Conservation (phyloP, 2,888 invertebrate species). For the Corythucha ciliata region DNA sequence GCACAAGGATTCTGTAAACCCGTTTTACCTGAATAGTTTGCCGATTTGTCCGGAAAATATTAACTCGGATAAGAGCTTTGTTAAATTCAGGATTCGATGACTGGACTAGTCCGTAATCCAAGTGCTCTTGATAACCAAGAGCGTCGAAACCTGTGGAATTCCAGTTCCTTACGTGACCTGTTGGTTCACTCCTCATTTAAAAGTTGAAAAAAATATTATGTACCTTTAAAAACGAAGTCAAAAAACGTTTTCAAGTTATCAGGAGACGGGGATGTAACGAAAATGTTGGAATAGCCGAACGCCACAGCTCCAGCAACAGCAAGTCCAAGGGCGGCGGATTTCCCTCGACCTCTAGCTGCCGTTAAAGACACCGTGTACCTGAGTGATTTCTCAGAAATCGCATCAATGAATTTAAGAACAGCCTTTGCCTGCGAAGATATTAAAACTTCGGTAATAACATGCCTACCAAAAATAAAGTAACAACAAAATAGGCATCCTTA, state of each 20-base stretch:
- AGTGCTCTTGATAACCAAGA: conserved; percentile 87
- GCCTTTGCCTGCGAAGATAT: conserved; percentile 81
- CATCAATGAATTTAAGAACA: conserved; percentile 85
- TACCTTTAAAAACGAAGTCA: conserved; percentile 87
- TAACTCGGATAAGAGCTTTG: conserved; percentile 88
- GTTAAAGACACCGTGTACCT: conserved; percentile 90
- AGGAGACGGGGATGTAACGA: conserved; percentile 95
- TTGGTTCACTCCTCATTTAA: too few species aligned
- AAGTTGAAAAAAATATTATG: conserved; percentile 20
- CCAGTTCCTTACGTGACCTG: neutral
- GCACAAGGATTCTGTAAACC: conserved; percentile 44
- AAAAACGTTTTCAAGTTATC: conserved; percentile 97
- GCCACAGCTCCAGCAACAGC: conserved; percentile 79
- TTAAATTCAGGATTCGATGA: conserved; percentile 94
- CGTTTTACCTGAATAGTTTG: conserved; percentile 94
- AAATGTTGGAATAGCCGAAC: conserved; percentile 83
- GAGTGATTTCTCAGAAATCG: conserved; percentile 81
- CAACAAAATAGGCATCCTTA: too few species aligned
- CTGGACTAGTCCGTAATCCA: conserved; percentile 87
- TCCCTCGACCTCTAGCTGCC: conserved; percentile 93
- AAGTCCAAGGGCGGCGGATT: conserved; percentile 93
- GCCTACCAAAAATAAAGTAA: conserved; percentile 39
- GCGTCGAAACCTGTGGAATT: conserved; percentile 63
- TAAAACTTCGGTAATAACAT: conserved; percentile 17
- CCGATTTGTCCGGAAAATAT: conserved; percentile 78